These are phyloP conservation scores for Bombus ignitus DNA, from an alignment of 1,140 invertebrate species.

Conservation along the genomic window DNA sequence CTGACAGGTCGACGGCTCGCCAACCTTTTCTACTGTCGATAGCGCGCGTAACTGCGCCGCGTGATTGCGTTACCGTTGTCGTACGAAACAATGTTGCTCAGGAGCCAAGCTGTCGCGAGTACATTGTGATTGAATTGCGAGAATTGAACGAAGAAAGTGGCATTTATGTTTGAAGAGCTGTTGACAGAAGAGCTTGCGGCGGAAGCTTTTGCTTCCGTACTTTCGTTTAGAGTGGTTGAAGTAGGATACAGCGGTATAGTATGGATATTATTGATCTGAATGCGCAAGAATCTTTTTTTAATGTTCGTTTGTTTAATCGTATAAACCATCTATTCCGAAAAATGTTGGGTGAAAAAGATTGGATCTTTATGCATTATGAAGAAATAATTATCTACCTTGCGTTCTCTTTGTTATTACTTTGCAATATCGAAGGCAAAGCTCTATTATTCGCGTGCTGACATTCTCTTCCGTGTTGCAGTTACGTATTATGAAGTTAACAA, in stretches of 20 bases:
- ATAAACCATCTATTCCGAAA: too few relatives aligned
- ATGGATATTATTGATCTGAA: too few relatives aligned
- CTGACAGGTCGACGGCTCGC: constrained; percentile 13
- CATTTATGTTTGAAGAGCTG: too few relatives aligned
- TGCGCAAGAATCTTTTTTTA: too few relatives aligned
- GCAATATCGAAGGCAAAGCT: not conserved
- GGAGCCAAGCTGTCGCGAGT: not conserved
- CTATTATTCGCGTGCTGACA: not conserved
- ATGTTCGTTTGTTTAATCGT: too few relatives aligned
- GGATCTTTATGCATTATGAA: too few relatives aligned
- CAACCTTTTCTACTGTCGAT: constrained; percentile 23
- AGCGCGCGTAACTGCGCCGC: not conserved
- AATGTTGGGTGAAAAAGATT: too few relatives aligned
- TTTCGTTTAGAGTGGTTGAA: not conserved
- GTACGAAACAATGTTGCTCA: not conserved
- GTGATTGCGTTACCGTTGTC: constrained; percentile 1
- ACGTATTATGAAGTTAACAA: constrained; percentile 20
- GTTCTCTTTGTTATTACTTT: too few relatives aligned
- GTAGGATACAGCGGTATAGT: too few relatives aligned
- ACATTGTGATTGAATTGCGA: not conserved
- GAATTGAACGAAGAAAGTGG: too few relatives aligned
- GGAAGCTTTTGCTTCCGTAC: not conserved
- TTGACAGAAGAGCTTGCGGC: too few relatives aligned
- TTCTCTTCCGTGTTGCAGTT: not conserved
- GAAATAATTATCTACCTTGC: too few relatives aligned